Evolutionary conservation across 2,797 vertebrate species (phyloP), one percentile per base, ranked within the genome.

Genomic region (Pterois miles): DNA sequence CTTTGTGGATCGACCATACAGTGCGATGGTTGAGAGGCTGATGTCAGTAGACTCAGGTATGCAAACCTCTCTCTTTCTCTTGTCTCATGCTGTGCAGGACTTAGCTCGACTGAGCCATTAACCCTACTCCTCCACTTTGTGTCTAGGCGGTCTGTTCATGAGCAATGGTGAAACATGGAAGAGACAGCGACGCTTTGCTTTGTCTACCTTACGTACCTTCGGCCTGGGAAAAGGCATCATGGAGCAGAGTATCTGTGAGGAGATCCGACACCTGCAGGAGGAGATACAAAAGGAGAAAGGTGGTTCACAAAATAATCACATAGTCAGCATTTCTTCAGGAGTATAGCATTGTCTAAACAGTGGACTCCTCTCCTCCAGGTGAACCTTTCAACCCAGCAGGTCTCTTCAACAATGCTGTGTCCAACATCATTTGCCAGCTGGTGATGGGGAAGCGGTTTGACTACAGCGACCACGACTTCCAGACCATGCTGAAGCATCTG

Each of bases 381-480:
- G 70, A 82, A 65, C 82, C 89, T 12, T 93, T 94, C 36, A 71
- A 80, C 60, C 88, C 91, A 20, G 36, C 56, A 11, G 18, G 22
- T 5, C 74, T 93, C 60, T 84, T 95, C 66, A 91, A 90, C 81
- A 94, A 90, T 0, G 90, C 91, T 8, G 90, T 89, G 58, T 91
- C 93, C 74, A 95, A 95, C 81, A 94, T 95, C 54, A 93, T 95
- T 54, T 94, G 91, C 78, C 89, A 91, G 79, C 66, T 94, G 79
- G 91, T 95, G 69, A 90, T 95, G 40, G 89, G 93, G 14, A 91
- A 74, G 66, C 85, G 91, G 8, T 95, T 91, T 81, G 93, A 94
- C 29, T 94, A 94, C 74, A 80, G 54, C 0, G 86, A 94, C 74
- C 66, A 92, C 48, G 63, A 65, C 22, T 93, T 94, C 73, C 87